phyloP scores from a whole-genome alignment of 2,797 vertebrate species.

The Rhinatrema bivittatum region DNA sequence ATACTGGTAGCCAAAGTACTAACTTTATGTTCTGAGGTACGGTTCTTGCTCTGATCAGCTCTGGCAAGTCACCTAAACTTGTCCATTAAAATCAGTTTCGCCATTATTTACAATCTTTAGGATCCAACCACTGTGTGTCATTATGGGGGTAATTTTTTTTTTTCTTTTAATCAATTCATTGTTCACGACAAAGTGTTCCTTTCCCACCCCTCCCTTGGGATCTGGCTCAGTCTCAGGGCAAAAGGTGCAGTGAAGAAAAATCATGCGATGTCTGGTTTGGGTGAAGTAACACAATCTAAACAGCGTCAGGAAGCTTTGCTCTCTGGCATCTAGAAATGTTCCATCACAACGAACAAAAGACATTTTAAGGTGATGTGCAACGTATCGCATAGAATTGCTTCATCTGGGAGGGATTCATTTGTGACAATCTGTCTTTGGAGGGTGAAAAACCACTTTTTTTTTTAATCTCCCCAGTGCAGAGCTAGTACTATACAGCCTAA shows the following conservation, averaged over 20 bases:
- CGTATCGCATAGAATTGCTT: conserved; percentile 4
- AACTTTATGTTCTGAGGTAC: conserved; percentile 56
- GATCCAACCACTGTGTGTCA: too few species aligned
- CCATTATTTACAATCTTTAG: conserved; percentile 26
- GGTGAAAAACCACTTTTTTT: not conserved
- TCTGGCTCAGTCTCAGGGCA: conserved; percentile 54
- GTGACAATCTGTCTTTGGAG: conserved; percentile 19
- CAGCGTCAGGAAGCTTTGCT: conserved; percentile 7
- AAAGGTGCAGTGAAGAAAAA: conserved; percentile 41
- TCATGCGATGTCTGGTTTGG: not conserved
- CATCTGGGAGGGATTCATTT: not conserved
- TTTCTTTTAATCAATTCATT: conserved; percentile 25
- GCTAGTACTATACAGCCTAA: not conserved
- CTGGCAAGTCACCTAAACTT: conserved; percentile 35
- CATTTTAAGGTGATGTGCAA: conserved; percentile 7
- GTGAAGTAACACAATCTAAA: conserved; percentile 2
- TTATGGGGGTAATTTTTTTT: too few species aligned
- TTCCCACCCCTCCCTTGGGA: conserved; percentile 24
- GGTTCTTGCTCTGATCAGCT: conserved; percentile 45
- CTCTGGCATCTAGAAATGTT: conserved; percentile 11
- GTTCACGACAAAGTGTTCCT: conserved; percentile 22
- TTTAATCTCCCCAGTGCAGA: conserved; percentile 11
- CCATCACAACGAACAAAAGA: conserved; percentile 3
- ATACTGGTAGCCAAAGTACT: conserved; percentile 34
- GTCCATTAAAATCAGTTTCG: conserved; percentile 27